These are phyloP conservation scores for Microcebus lehilahytsara DNA, from an alignment of 2,113 vertebrate species.

Conservation along the genomic window DNA sequence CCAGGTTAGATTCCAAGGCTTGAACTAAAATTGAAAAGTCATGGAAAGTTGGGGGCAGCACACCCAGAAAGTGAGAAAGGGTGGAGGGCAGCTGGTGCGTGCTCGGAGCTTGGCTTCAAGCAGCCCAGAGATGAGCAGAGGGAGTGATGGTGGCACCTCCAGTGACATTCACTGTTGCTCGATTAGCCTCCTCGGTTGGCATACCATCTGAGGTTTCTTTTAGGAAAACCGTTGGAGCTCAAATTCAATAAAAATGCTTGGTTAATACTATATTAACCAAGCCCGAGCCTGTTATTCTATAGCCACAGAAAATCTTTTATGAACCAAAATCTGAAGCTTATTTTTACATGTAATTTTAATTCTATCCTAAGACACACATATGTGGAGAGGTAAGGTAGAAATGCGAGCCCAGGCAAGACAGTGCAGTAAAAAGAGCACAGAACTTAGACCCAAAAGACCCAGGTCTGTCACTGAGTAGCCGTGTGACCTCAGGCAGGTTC, in stretches of 20 bases:
- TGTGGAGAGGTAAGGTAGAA: background rate
- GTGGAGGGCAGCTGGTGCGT: accelerated
- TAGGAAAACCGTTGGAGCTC: background rate
- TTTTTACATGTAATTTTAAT: background rate
- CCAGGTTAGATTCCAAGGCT: background rate
- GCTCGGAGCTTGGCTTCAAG: background rate
- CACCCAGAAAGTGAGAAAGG: background rate
- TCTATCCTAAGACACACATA: background rate
- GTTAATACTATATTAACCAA: background rate
- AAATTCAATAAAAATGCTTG: background rate
- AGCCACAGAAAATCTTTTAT: background rate
- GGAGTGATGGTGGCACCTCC: accelerated
- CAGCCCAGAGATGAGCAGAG: background rate
- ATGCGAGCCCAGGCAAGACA: background rate
- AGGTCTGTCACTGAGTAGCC: background rate
- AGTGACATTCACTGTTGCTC: background rate
- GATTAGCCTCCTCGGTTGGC: background rate
- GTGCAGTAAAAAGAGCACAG: background rate
- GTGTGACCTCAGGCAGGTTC: background rate
- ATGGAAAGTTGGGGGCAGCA: background rate
- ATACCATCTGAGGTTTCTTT: background rate
- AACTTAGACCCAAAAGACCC: background rate
- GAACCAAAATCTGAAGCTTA: background rate
- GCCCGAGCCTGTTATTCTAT: background rate
- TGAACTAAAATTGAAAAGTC: background rate